Evolutionary conservation across 2,888 invertebrate genomes (phyloP).

Genomic region (Neocrepidodera transversa): DNA sequence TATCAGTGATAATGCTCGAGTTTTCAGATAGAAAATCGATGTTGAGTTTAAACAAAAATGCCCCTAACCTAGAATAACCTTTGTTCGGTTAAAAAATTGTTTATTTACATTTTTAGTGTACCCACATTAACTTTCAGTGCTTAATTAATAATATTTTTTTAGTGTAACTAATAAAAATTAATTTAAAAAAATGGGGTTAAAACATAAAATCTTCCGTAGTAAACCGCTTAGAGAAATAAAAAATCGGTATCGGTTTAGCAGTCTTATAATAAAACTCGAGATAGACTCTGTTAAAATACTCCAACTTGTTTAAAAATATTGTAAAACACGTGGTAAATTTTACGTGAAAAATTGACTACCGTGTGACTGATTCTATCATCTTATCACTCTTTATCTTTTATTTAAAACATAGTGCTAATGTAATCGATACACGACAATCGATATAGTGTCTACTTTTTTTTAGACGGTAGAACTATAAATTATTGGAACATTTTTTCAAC

Average conservation of each 20-base stretch:
- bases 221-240: background rate
- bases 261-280: background rate
- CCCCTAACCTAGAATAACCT: slow-evolving; percentile 3
- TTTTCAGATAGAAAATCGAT: background rate
- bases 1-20: background rate
- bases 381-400: slow-evolving; percentile 22
- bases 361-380: background rate
- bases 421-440: slow-evolving; percentile 51
- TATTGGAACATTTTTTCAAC: slow-evolving; percentile 9
- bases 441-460: slow-evolving; percentile 36
- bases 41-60: background rate
- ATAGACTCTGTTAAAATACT: background rate
- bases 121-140: background rate
- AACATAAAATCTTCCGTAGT: background rate
- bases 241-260: background rate
- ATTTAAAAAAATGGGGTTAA: background rate
- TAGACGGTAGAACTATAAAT: slow-evolving; percentile 8
- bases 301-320: background rate
- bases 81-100: background rate
- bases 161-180: no score
- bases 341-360: background rate
- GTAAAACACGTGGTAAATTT: slow-evolving; percentile 1
- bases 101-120: background rate
- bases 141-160: background rate
- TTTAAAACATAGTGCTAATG: slow-evolving; percentile 25